Percentiles rank a stretch among this genome's conserved stretches.
These are phyloP conservation scores for Plemyria rubiginata DNA, from an alignment of 2,888 invertebrate genomes.

Conservation along the genomic window DNA sequence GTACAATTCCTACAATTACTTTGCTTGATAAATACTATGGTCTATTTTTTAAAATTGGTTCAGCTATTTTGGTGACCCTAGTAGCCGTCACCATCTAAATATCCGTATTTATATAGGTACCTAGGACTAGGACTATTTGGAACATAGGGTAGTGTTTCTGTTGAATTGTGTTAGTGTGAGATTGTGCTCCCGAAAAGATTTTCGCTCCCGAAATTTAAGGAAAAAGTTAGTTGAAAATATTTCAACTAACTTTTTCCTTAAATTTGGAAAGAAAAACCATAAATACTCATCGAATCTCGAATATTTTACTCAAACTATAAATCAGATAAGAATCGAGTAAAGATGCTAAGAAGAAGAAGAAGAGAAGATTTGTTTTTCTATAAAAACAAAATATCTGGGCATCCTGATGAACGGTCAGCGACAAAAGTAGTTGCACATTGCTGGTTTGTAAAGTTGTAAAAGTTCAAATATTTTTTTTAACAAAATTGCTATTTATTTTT, in stretches of 20 bases:
- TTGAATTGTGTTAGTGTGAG: slow-evolving; percentile 36
- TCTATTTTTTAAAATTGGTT: slow-evolving; percentile 19
- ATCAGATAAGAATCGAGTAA: neutral
- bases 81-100: slow-evolving; percentile 69
- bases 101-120: too few relatives aligned
- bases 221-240: too few relatives aligned
- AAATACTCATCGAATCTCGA: neutral
- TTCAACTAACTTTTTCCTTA: neutral
- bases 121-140: slow-evolving; percentile 36
- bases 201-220: neutral
- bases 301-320: neutral
- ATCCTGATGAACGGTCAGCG: neutral
- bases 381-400: neutral
- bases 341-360: too few relatives aligned
- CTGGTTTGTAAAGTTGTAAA: too few relatives aligned
- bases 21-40: neutral
- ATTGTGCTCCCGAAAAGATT: slow-evolving; percentile 20
- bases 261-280: neutral
- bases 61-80: slow-evolving; percentile 36
- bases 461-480: too few relatives aligned
- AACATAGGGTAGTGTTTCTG: slow-evolving; percentile 31
- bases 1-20: neutral
- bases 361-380: too few relatives aligned
- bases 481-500: too few relatives aligned
- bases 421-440: too few relatives aligned